Conservation (phyloP, 2,888 invertebrate species). For the Macaria notata region DNA sequence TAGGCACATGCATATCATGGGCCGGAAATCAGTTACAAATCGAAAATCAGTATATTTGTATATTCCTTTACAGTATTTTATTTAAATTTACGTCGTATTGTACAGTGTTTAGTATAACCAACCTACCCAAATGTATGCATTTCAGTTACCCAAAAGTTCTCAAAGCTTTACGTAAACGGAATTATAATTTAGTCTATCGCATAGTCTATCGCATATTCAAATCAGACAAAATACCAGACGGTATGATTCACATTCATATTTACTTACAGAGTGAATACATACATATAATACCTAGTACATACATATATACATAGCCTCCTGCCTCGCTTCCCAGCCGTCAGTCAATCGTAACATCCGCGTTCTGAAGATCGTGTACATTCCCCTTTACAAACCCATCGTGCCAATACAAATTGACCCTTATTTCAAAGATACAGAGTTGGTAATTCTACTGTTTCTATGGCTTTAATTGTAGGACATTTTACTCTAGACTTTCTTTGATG, state of each 20-base stretch:
- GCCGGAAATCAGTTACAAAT: no score
- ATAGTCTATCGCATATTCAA: neutral
- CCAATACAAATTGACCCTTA: constrained; percentile 3
- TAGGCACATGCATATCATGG: no score
- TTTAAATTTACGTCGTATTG: no score
- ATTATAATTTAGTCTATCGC: no score
- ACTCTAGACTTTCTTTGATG: constrained; percentile 2
- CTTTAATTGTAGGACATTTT: neutral
- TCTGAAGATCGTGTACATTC: constrained; percentile 3
- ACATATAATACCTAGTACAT: neutral
- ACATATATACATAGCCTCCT: neutral
- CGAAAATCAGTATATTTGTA: no score
- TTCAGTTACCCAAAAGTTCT: no score
- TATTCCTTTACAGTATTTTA: no score
- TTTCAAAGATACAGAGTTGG: neutral
- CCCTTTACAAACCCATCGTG: neutral
- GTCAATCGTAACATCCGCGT: constrained; percentile 13
- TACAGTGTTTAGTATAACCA: no score
- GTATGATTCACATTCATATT: constrained; percentile 7
- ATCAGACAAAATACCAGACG: constrained; percentile 8
- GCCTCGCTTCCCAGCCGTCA: constrained; percentile 6
- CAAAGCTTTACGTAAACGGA: no score
- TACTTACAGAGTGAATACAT: neutral
- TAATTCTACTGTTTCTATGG: neutral
- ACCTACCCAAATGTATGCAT: no score